phyloP scores from a whole-genome alignment of 2,797 vertebrate species.

The Streptopelia turtur region DNA sequence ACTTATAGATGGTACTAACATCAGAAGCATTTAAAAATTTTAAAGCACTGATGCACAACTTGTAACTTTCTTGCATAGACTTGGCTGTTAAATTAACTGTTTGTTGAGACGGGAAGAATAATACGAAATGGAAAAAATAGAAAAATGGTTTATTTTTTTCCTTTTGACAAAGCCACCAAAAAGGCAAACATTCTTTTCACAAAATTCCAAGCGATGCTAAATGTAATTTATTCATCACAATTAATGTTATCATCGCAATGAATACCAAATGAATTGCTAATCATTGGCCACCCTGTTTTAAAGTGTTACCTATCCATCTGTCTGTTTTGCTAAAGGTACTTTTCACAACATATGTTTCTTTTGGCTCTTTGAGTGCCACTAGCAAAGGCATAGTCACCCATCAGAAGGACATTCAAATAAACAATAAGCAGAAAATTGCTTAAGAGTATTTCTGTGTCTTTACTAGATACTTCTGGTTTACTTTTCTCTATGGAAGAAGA shows the following conservation, averaged over 20 bases:
- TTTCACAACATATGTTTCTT: conserved; percentile 58
- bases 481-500: neutral
- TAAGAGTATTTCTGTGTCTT: neutral
- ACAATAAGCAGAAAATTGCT: neutral
- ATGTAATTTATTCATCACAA: conserved; percentile 57
- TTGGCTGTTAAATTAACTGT: neutral
- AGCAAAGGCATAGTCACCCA: neutral
- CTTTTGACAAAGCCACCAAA: neutral
- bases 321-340: conserved; percentile 60
- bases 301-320: conserved; percentile 66
- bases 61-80: neutral
- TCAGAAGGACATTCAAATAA: conserved; percentile 21
- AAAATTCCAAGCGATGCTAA: conserved; percentile 34
- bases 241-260: conserved; percentile 32
- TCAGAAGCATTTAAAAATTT: neutral
- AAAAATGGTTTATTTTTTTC: neutral
- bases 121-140: neutral
- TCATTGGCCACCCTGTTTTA: conserved; percentile 41
- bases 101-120: neutral
- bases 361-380: conserved; percentile 27
- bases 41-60: neutral
- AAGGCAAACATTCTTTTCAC: conserved; percentile 5
- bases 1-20: neutral
- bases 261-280: conserved; percentile 65
- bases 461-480: neutral